phyloP scores from a whole-genome alignment of 2,113 vertebrate genomes.

The Saccopteryx bilineata region DNA sequence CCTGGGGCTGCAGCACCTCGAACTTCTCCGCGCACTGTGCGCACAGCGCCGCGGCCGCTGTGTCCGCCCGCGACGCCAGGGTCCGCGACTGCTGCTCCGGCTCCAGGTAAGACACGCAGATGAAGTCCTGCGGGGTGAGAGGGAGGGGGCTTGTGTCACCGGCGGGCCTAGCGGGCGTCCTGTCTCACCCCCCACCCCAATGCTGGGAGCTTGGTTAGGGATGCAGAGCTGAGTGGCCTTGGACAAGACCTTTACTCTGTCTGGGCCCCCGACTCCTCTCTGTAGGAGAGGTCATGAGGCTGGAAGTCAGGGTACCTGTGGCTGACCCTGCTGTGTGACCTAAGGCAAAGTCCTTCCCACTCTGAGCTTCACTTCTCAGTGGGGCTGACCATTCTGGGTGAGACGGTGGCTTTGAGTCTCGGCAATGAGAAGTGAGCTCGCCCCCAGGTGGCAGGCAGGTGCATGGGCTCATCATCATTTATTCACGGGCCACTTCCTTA shows the following conservation, averaged over 20 bases:
- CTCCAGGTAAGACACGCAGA: constrained; percentile 94
- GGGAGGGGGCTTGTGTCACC: background rate
- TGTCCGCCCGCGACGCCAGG: constrained; percentile 90
- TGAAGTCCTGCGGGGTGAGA: constrained; percentile 92
- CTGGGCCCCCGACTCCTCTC: background rate
- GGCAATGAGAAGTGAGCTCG: background rate
- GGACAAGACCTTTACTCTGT: background rate
- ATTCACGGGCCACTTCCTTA: background rate
- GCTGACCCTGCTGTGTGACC: background rate
- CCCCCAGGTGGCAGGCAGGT: background rate
- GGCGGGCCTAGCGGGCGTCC: fast-evolving
- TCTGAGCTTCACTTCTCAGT: background rate
- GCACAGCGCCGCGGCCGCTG: constrained; percentile 89
- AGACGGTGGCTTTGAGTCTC: fast-evolving
- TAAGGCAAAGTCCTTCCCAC: background rate
- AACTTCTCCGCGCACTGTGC: constrained; percentile 95
- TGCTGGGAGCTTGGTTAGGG: background rate
- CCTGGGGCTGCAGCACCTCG: constrained; percentile 88
- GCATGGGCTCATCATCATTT: background rate
- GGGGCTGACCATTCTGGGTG: fast-evolving
- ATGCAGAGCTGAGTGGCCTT: background rate
- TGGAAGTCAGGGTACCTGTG: background rate
- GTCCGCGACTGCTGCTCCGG: constrained; percentile 91
- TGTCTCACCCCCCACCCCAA: background rate
- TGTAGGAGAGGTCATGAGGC: background rate